These are phyloP conservation scores for Axis porcinus DNA, from an alignment of 2,113 vertebrate species.

Conservation along the genomic window DNA sequence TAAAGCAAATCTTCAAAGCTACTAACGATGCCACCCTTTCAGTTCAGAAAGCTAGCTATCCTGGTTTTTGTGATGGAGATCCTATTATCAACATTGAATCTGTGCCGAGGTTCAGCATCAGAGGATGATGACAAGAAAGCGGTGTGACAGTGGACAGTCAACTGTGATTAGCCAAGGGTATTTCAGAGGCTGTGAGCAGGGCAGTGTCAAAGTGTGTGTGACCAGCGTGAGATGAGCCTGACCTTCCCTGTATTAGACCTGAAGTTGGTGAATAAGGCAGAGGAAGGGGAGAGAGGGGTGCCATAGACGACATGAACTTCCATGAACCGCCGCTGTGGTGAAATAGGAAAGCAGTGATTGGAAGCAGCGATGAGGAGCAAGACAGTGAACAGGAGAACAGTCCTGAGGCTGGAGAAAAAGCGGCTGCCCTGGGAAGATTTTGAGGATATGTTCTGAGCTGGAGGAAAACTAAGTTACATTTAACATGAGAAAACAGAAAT, in stretches of 20 bases:
- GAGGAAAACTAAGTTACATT: neutral
- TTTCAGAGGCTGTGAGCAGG: neutral
- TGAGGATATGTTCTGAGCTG: neutral
- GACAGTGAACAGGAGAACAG: neutral
- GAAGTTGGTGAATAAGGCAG: neutral
- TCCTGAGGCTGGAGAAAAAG: neutral
- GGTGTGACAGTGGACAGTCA: neutral
- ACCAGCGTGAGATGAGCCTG: rapidly evolving
- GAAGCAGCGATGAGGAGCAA: neutral
- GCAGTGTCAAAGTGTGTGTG: rapidly evolving
- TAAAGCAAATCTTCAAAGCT: neutral
- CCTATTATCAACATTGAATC: neutral
- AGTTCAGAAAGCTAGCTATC: neutral
- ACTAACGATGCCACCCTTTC: neutral
- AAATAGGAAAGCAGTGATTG: rapidly evolving
- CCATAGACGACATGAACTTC: neutral
- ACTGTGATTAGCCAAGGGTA: neutral
- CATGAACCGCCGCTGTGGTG: rapidly evolving
- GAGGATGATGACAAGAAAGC: neutral
- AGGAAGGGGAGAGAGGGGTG: neutral
- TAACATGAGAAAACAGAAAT: neutral
- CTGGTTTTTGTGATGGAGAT: neutral
- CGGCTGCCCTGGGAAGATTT: neutral
- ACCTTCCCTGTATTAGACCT: neutral
- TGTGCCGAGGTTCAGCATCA: neutral